phyloP scores from a whole-genome alignment of 2,113 vertebrate genomes.

The Pangasianodon hypophthalmus region DNA sequence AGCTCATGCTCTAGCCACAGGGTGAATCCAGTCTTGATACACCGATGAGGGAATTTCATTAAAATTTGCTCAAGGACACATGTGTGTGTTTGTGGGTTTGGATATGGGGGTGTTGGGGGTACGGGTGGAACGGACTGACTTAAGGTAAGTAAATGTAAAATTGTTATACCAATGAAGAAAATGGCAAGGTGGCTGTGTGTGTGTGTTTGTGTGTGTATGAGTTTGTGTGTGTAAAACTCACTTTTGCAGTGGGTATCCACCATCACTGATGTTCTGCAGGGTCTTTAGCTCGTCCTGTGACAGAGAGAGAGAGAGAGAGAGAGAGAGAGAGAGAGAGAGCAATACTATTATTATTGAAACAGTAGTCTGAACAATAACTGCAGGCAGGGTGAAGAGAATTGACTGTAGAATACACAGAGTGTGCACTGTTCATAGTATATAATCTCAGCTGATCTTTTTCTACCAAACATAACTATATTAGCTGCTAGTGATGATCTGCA shows the following conservation, averaged over 20 bases:
- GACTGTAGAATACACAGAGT: not conserved
- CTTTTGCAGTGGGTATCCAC: slow-evolving; percentile 83
- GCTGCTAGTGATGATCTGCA: not conserved
- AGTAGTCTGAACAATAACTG: not conserved
- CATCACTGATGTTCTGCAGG: slow-evolving; percentile 81
- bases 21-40: not conserved
- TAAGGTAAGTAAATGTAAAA: not conserved
- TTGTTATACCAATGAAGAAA: not conserved
- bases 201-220: slow-evolving; percentile 36
- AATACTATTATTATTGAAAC: not conserved
- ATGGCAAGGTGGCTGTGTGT: not conserved
- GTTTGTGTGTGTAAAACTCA: slow-evolving; percentile 64
- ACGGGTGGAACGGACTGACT: not conserved
- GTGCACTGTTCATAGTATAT: not conserved
- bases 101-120: too few species aligned
- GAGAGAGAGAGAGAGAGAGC: slow-evolving; percentile 28
- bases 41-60: slow-evolving; percentile 24
- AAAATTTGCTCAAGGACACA: not conserved
- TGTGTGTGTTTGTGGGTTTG: not conserved
- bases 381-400: not conserved
- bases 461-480: not conserved
- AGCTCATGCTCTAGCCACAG: not conserved
- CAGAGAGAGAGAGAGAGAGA: slow-evolving; percentile 50
- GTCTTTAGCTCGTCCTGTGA: slow-evolving; percentile 85
- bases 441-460: not conserved